Conservation (phyloP, 2,113 vertebrate species). For the Accipiter cooperii region DNA sequence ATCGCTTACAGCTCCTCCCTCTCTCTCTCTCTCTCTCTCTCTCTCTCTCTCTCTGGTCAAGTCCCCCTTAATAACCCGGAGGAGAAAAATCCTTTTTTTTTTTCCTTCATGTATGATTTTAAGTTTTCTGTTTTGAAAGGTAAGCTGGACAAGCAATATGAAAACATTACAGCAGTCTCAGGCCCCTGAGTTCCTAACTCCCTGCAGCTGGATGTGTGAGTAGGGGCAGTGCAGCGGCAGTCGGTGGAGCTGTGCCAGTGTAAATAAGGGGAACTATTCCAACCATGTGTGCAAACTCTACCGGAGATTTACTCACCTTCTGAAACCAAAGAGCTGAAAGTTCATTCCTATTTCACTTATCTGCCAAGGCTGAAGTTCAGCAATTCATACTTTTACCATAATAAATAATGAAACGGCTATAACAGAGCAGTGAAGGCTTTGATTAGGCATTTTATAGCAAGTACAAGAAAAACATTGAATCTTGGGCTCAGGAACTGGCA, state of each 20-base stretch:
- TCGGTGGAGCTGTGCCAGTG: not conserved
- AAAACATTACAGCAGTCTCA: not conserved
- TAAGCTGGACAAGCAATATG: not conserved
- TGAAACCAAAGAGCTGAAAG: slow-evolving; percentile 27
- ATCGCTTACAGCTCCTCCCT: not conserved
- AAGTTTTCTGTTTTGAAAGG: not conserved
- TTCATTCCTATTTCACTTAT: slow-evolving; percentile 31
- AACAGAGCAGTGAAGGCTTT: slow-evolving; percentile 9
- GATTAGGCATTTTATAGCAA: slow-evolving; percentile 36
- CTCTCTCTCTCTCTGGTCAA: not conserved
- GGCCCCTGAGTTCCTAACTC: not conserved
- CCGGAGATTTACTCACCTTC: slow-evolving; percentile 40
- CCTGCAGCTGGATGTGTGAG: not conserved
- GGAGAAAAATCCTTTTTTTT: not conserved
- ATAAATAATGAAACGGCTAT: slow-evolving; percentile 36
- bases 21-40: not conserved
- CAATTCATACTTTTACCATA: slow-evolving; percentile 20
- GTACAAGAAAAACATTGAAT: slow-evolving; percentile 18
- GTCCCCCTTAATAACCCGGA: not conserved
- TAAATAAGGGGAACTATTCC: slow-evolving; percentile 35
- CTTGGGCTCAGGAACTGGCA: slow-evolving; percentile 1
- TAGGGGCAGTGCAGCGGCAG: not conserved
- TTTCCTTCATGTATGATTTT: not conserved
- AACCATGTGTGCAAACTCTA: slow-evolving; percentile 31
- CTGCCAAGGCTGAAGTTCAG: slow-evolving; percentile 29